phyloP scores from a whole-genome alignment of 37 sponge, comb jelly and placozoan genomes.

The Diacarnus erythraeanus region DNA sequence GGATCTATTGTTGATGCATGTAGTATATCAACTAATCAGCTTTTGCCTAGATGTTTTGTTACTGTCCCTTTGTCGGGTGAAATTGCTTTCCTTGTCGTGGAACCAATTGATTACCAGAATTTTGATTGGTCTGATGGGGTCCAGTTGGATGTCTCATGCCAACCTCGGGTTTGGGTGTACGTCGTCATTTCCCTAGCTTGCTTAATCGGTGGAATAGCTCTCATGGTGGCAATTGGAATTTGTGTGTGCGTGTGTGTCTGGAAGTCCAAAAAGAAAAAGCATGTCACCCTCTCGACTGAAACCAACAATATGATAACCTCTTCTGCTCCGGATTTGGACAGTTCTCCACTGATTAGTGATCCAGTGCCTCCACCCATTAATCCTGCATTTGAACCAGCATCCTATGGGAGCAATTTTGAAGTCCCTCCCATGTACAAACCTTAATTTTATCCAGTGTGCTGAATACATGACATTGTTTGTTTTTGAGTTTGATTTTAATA shows the following conservation, averaged over 20 bases:
- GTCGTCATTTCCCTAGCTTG: background rate
- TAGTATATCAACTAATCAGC: background rate
- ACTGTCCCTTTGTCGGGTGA: background rate
- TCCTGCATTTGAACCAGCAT: too few species aligned
- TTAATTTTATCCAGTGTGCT: background rate
- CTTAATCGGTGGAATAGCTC: background rate
- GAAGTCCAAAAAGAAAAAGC: background rate
- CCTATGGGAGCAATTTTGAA: background rate
- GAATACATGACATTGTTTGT: too few species aligned
- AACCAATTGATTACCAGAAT: background rate
- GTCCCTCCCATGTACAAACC: background rate
- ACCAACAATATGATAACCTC: too few species aligned
- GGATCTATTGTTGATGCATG: background rate
- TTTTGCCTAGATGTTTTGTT: background rate
- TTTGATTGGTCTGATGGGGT: background rate
- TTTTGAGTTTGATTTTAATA: too few species aligned
- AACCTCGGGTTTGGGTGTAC: background rate
- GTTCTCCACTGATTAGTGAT: background rate
- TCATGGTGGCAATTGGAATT: background rate
- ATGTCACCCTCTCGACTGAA: background rate
- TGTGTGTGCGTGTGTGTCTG: background rate
- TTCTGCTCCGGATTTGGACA: background rate
- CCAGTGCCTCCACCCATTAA: background rate
- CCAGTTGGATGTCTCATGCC: background rate
- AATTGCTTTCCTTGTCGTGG: background rate